A percentile compares a stretch with the other conserved stretches of the same genome.
These are phyloP conservation scores for Dynastes hyllus DNA, from an alignment of 2,888 invertebrate species.

Conservation along the genomic window DNA sequence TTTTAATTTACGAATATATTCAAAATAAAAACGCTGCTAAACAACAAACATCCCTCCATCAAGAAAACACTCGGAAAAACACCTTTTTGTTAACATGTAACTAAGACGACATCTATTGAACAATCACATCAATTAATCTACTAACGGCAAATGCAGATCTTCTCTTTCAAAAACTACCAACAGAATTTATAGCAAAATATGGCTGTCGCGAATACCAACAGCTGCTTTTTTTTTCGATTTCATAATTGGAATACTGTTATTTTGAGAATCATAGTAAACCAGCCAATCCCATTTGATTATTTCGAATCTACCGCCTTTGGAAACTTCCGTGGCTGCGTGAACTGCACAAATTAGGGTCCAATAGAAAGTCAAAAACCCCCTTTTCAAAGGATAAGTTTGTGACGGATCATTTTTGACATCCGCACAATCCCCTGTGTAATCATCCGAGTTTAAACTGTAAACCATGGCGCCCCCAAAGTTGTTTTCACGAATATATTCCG, in stretches of 20 bases:
- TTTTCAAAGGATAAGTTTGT: conserved; percentile 71
- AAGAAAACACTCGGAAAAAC: too few relatives aligned
- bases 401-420: conserved; percentile 58
- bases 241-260: not conserved
- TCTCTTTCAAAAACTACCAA: too few relatives aligned
- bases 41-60: too few relatives aligned
- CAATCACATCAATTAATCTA: too few relatives aligned
- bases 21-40: too few relatives aligned
- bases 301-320: conserved; percentile 54
- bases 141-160: too few relatives aligned
- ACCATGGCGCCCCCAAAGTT: conserved; percentile 88
- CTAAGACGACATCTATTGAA: too few relatives aligned
- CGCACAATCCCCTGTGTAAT: conserved; percentile 78
- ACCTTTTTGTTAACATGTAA: too few relatives aligned
- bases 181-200: too few relatives aligned
- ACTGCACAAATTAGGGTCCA: conserved; percentile 64
- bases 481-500: conserved; percentile 75
- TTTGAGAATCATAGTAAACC: not conserved
- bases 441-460: conserved; percentile 88
- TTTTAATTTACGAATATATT: too few relatives aligned
- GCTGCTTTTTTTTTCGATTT: not conserved
- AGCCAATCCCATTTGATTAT: not conserved
- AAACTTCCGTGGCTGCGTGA: conserved; percentile 60
- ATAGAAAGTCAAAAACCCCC: too few relatives aligned
- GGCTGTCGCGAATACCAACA: too few relatives aligned